Evolutionary conservation across 2,113 vertebrate genomes (phyloP).

Genomic region (Picathartes gymnocephalus): DNA sequence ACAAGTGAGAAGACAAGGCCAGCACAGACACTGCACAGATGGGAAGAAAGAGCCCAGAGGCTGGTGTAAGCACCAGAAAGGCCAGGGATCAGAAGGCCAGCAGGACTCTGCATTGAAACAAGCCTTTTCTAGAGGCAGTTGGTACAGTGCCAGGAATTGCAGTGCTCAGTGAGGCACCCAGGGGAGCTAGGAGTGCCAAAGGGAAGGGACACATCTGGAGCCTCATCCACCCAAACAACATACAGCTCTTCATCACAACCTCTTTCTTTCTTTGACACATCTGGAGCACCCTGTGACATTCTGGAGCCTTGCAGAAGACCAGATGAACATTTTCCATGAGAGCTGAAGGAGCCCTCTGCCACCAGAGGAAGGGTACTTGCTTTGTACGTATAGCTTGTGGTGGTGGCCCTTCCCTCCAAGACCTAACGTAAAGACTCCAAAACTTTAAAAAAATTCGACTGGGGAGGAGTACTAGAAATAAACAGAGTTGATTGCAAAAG

Average conservation of each 20-base stretch:
- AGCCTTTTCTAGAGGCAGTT: background rate
- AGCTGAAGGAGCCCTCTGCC: background rate
- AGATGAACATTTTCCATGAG: background rate
- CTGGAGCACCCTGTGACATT: background rate
- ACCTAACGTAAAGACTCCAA: background rate
- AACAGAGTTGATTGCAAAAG: background rate
- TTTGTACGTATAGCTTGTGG: background rate
- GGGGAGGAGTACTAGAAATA: background rate
- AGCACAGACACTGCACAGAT: background rate
- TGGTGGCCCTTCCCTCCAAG: background rate
- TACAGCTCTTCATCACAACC: background rate
- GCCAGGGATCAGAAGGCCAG: background rate
- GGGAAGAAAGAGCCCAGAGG: background rate
- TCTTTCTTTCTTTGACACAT: background rate
- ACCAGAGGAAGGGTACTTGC: background rate
- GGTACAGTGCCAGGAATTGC: background rate
- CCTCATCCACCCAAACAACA: background rate
- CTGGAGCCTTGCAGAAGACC: background rate
- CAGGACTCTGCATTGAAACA: background rate
- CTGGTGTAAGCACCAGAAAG: background rate
- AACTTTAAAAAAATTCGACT: background rate
- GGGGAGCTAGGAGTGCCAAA: background rate
- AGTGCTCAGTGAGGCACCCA: background rate
- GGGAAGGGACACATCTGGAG: background rate
- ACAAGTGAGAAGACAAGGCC: slow-evolving; percentile 13